These are phyloP conservation scores for Stenodema calcarata DNA, from an alignment of 2,888 invertebrate species.

Conservation along the genomic window DNA sequence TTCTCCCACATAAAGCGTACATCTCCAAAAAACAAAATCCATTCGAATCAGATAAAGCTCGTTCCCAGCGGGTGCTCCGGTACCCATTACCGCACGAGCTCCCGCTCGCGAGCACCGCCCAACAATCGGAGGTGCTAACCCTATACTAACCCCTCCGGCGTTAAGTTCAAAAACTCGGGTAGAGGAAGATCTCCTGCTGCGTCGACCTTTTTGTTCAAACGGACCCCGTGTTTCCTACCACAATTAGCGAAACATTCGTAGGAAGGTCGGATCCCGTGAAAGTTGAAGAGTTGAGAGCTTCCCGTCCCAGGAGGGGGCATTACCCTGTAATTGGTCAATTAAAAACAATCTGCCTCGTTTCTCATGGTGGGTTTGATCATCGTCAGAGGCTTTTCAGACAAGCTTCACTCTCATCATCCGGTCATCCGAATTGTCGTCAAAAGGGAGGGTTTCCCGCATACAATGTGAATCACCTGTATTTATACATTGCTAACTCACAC, in stretches of 20 bases:
- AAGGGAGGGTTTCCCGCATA: too few relatives aligned
- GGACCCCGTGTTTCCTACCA: not conserved
- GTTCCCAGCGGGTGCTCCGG: not conserved
- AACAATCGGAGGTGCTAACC: not conserved
- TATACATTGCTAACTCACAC: too few relatives aligned
- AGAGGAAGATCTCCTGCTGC: not conserved
- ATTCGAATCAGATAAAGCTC: not conserved
- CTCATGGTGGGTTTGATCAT: not conserved
- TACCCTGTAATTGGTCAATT: constrained; percentile 39
- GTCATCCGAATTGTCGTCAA: not conserved
- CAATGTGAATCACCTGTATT: too few relatives aligned
- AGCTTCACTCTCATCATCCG: not conserved
- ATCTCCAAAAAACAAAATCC: not conserved
- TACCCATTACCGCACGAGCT: not conserved
- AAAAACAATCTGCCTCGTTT: constrained; percentile 46
- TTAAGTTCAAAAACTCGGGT: not conserved
- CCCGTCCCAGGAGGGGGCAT: not conserved
- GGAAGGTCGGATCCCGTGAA: not conserved
- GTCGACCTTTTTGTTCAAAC: not conserved
- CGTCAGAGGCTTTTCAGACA: not conserved
- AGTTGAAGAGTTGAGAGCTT: not conserved
- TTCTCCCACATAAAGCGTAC: not conserved
- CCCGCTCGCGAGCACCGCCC: not conserved
- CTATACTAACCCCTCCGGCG: too few relatives aligned
- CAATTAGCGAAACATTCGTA: not conserved